These are phyloP conservation scores for Perodicticus potto DNA, from an alignment of 2,797 vertebrate species.

Conservation along the genomic window DNA sequence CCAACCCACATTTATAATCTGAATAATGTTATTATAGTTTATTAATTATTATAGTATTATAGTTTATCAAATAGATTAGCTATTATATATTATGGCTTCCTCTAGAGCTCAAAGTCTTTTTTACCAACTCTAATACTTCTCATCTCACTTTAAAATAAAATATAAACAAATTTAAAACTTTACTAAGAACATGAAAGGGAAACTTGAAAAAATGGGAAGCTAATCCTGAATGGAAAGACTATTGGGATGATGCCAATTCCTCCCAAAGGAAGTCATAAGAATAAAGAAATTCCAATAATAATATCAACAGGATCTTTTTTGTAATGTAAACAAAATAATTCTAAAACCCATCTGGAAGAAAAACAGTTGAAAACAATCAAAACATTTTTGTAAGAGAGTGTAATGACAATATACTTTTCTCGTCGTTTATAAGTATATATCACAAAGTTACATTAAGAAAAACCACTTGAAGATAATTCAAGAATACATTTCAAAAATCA, in stretches of 20 bases:
- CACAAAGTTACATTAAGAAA: constrained; percentile 1
- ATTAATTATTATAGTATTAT: not conserved
- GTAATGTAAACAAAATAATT: constrained; percentile 41
- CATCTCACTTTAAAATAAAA: constrained; percentile 4
- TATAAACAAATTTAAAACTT: constrained; percentile 30
- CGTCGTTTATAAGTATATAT: not conserved
- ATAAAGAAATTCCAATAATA: constrained; percentile 41
- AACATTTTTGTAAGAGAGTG: constrained; percentile 36
- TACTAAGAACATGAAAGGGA: not conserved
- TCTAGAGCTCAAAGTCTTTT: not conserved
- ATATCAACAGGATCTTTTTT: constrained; percentile 6
- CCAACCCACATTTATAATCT: constrained; percentile 8
- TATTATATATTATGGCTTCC: not conserved
- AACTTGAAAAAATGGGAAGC: not conserved
- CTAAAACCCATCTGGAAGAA: not conserved
- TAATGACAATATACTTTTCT: constrained; percentile 12
- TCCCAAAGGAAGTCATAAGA: not conserved
- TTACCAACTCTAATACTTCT: not conserved
- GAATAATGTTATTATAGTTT: constrained; percentile 29
- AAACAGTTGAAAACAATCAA: constrained; percentile 44
- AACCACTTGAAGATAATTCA: constrained; percentile 32
- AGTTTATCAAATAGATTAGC: constrained; percentile 1
- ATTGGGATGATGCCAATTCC: constrained; percentile 22
- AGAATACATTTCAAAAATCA: constrained; percentile 50
- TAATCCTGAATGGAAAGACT: constrained; percentile 57